Percentiles rank a stretch among this genome's conserved stretches.
These are phyloP conservation scores for Arrhamphus sclerolepis DNA, from an alignment of 2,797 vertebrate genomes.

Conservation along the genomic window DNA sequence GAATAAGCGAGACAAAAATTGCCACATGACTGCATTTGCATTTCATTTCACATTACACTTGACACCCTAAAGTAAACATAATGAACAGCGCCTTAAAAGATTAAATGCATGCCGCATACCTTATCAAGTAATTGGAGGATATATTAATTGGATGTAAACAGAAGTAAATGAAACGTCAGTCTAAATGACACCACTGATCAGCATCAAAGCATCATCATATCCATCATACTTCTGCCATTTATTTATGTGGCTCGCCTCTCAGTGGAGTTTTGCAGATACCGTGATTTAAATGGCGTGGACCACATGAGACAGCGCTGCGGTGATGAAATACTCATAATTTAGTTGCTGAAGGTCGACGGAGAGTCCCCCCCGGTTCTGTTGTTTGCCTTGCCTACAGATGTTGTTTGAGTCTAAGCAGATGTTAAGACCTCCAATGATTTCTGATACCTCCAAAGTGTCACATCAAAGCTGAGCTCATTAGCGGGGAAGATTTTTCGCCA, in stretches of 20 bases:
- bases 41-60: conserved; percentile 43
- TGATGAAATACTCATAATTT: conserved; percentile 46
- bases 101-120: conserved; percentile 2
- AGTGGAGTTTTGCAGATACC: conserved; percentile 23
- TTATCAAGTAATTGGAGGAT: conserved; percentile 32
- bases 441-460: conserved; percentile 59
- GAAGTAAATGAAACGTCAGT: conserved; percentile 41
- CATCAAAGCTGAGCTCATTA: conserved; percentile 79
- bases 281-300: conserved; percentile 46
- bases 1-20: conserved; percentile 23
- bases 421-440: conserved; percentile 74
- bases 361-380: conserved; percentile 52
- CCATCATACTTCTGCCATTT: conserved; percentile 48
- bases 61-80: conserved; percentile 14
- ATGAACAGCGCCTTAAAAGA: conserved; percentile 10
- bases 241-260: conserved; percentile 43
- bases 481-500: conserved; percentile 38
- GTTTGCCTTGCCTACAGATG: conserved; percentile 74
- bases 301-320: conserved; percentile 21
- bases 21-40: conserved; percentile 26
- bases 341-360: conserved; percentile 19
- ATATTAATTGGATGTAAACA: conserved; percentile 18
- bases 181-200: conserved; percentile 31
- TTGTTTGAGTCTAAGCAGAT: conserved; percentile 72
- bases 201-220: conserved; percentile 37